Evolutionary conservation across 2,888 invertebrate species (phyloP), one percentile per base, ranked within the genome.

Genomic region (Syritta pipiens): DNA sequence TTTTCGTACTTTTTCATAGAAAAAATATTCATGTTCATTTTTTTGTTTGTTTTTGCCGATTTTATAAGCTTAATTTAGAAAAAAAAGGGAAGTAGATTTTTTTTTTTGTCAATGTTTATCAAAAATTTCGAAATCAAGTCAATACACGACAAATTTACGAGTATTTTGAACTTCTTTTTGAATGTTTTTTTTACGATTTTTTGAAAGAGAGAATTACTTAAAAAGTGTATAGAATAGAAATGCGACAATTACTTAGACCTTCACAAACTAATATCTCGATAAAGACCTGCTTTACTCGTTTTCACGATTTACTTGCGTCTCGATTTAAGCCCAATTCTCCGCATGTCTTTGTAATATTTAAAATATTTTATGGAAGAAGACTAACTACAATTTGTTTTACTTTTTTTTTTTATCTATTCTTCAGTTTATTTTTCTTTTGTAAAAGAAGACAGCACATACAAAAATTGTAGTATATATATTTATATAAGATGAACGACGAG

Each of bases 1-100:
- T 42, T 49, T 57, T 79, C 74, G 60, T 79, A 79, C 79, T 79
- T 79, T 79, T 79, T 79, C 79, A 79, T 68, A 79, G 79, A 79
- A 79, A 79, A 79, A 79, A 79, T 79, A 79, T 55, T 14, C 20
- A 14, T 57, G 2, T 40, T 48, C 49, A 10, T 48, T 63, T 57
- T 17, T 42, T 42, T 17, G 17, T 30, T 26, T 42, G 49, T 10
- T 10, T 48, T 57, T 22, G 53, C 40, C 49, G 49, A 69, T 37
- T 76, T 49, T 32, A 22, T 28, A 49, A 32, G 14, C 22, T 59
- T 30, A 19, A 14, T 37, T 28, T 51, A 30, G 10, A 24, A 22
- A 17, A 37, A 9, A 37, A 37, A 37, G 10, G 32, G 37, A 17
- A 17, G 37, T 17, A 37, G 37, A 37, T 37, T 4, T 7, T 17